Evolutionary conservation across 2,113 vertebrate species (phyloP), one percentile per base, ranked within the genome.

Genomic region (Charina bottae): DNA sequence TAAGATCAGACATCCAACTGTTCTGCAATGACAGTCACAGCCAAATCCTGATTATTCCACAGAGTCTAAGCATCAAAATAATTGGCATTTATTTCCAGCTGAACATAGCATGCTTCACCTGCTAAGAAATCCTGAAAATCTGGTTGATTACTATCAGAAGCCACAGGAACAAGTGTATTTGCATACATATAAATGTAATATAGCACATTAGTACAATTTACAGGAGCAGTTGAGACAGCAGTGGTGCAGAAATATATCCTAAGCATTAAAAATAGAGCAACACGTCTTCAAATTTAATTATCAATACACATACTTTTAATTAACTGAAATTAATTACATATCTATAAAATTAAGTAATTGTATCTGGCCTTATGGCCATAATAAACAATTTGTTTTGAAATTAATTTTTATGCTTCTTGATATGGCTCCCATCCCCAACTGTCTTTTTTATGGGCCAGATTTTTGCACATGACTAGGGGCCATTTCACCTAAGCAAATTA

Each of bases 51-150:
- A 11, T 83, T 92, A 26, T 37, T 92, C 26, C 19, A 21, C 3
- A 0, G 59, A 0, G 0, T 46, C 72, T 26, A 89, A 0, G 0
- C 86, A 89, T 54, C 92, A 28, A 1, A 8, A 23, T 8, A 56
- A 78, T 0, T 33, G 88, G 23, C 59, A 0, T 0, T 13, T 15
- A 87, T 37, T 53, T 59, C 33, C 37, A 60, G 19, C 7, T 83
- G 24, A 0, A 1, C 4, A 0, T 7, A 9, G 15, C 90, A 53
- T 24, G 56, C 24, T 59, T 58, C 68, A 8, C 37, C 64, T 24
- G 0, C 49, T 90, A 2, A 4, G 4, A 12, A 88, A 72, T 0
- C 87, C 90, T 88, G 94, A 94, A 95, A 97, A 94, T 93, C 83
- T 91, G 0, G 0, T 55, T 72, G 88, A 94, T 92, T 78, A 56